These are phyloP conservation scores for Myioborus miniatus DNA, from an alignment of 2,797 vertebrate species.

Conservation along the genomic window DNA sequence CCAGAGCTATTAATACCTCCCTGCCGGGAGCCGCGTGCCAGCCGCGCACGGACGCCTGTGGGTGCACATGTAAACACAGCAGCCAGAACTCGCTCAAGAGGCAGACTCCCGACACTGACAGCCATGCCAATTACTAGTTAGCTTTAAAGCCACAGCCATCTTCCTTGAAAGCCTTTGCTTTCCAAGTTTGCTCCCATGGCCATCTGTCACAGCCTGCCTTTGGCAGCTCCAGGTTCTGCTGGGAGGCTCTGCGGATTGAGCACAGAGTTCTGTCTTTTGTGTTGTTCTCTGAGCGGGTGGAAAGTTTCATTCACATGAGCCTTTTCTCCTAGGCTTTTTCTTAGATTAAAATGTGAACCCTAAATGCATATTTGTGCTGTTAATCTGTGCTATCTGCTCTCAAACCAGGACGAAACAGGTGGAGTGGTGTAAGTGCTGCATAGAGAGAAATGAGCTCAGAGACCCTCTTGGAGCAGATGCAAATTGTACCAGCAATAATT, in stretches of 20 bases:
- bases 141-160: conserved; percentile 32
- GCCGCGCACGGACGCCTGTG: background rate
- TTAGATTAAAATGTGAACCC: background rate
- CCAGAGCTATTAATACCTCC: background rate
- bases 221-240: conserved; percentile 47
- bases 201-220: conserved; percentile 43
- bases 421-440: background rate
- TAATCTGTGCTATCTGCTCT: background rate
- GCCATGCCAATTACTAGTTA: background rate
- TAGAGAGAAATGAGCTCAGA: conserved; percentile 3
- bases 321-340: conserved; percentile 29
- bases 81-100: background rate
- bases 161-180: conserved; percentile 59
- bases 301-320: background rate
- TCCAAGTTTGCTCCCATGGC: conserved; percentile 51
- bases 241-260: background rate
- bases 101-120: background rate
- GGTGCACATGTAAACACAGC: background rate
- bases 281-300: background rate
- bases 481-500: background rate
- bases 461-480: background rate
- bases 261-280: background rate
- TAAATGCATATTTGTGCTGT: background rate
- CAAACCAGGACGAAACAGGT: background rate
- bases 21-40: background rate